Percentiles rank a stretch among this genome's conserved stretches.
Evolutionary conservation across 2,888 invertebrate species (phyloP).

Genomic region (Cataglyphis livida): DNA sequence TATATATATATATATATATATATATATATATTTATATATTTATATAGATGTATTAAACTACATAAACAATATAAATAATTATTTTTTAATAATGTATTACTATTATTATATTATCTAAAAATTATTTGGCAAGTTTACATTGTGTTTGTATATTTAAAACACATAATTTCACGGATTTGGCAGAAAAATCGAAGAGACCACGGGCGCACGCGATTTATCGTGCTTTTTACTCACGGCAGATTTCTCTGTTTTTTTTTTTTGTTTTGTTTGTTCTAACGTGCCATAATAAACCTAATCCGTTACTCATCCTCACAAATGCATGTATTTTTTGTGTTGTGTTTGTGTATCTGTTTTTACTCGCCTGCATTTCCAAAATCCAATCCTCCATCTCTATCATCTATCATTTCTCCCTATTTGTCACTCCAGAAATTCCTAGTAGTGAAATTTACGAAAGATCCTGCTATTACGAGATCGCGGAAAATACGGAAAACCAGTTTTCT

Average conservation of each 20-base stretch:
- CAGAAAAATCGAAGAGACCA: conserved; percentile 53
- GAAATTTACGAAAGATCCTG: conserved; percentile 73
- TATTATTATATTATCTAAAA: conserved; percentile 11
- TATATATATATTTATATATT: not conserved
- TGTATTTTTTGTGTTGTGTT: conserved; percentile 45
- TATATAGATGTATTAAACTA: too few species aligned
- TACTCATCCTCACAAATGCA: conserved; percentile 53
- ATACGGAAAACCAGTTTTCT: conserved; percentile 58
- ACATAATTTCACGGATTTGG: not conserved
- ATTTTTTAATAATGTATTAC: not conserved
- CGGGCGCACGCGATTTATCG: conserved; percentile 75
- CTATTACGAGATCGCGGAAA: conserved; percentile 74
- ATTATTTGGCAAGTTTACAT: not conserved
- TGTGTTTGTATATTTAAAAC: conserved; percentile 9
- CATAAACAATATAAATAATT: not conserved
- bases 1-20: not conserved
- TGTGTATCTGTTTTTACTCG: conserved; percentile 18
- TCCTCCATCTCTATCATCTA: not conserved
- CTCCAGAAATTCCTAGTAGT: conserved; percentile 59
- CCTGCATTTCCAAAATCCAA: conserved; percentile 7
- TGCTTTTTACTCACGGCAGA: conserved; percentile 82
- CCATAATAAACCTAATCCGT: conserved; percentile 61
- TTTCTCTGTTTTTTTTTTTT: conserved; percentile 81
- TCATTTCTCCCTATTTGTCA: conserved; percentile 2
- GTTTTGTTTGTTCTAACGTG: conserved; percentile 78